Base-by-base conservation (phyloP, 2,888 invertebrate species). In the Didymodactylos carnosus region DNA sequence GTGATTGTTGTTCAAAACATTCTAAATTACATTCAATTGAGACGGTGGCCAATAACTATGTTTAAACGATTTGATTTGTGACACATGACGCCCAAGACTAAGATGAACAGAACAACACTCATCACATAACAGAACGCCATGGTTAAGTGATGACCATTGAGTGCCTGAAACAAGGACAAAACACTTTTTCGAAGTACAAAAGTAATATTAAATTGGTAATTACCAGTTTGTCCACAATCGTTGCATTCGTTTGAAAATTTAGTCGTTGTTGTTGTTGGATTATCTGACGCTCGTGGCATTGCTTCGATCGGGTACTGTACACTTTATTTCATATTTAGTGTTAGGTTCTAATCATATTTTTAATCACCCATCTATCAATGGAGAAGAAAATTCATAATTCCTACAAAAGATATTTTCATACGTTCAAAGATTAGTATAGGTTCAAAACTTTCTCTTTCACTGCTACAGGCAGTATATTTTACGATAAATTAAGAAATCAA, bases 21-120 rank as follows among this genome's bases (percentile, higher is more conserved):
- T n/a, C 7, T 2, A 23, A 16, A 46, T 46, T 76, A 70, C 69
- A 71, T 73, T 43, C 29, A 74, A 41, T 35, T 71, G 62, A 16
- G 62, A 62, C 39, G 71, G 74, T 39, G 74, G 23, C 74, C 74
- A 74, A n/a, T 74, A 46, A 40, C 71, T 74, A 27, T 53, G 40
- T 71, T 69, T 70, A 76, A 93, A 83, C 39, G 91, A 91, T 81
- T 92, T 92, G 16, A 98, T 90, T 83, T 91, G 91, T 14, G 94
- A 94, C 80, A 97, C 89, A 83, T 97, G 94, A 76, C 94, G 87
- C 11, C 97, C 97, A 80, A 97, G 87, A 82, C 91, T 92, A 43
- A 94, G 88, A 84, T 98, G 97, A 74, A 97, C 89, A 80, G 92
- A 92, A 82, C 94, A 94, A 83, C 97, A 98, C 80, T 95, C 94